These are phyloP conservation scores for Propsilocerus akamusi DNA, from an alignment of 1,140 invertebrate genomes.

Conservation along the genomic window DNA sequence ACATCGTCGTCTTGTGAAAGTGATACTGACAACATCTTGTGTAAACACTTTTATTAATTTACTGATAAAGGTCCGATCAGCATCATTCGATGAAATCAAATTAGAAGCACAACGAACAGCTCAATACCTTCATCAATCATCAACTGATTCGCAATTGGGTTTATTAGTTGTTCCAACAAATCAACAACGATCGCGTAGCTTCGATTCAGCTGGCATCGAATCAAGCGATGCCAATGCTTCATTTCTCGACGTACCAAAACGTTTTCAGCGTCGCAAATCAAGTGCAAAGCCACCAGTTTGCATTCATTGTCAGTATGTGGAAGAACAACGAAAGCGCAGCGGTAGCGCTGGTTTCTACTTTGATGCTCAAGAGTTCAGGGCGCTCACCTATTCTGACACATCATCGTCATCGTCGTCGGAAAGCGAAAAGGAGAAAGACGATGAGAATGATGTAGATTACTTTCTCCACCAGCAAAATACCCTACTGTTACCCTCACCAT, in stretches of 20 bases:
- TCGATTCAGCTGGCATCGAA: conserved; percentile 50
- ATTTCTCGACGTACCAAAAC: conserved; percentile 43
- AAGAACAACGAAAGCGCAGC: conserved; percentile 33
- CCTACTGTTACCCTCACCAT: conserved; percentile 18
- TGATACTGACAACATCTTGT: background rate
- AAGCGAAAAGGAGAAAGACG: conserved; percentile 24
- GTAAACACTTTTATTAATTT: background rate
- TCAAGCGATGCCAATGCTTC: conserved; percentile 32
- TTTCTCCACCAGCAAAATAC: conserved; percentile 15
- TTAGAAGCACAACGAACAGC: conserved; percentile 44
- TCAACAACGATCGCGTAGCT: conserved; percentile 49
- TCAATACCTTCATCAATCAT: conserved; percentile 23
- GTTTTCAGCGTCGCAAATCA: conserved; percentile 38
- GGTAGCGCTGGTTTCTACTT: conserved; percentile 25
- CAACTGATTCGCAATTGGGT: conserved; percentile 22
- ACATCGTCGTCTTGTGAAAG: background rate
- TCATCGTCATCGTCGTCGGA: conserved; percentile 26
- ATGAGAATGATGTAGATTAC: conserved; percentile 21
- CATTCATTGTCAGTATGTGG: conserved; percentile 42
- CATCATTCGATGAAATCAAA: conserved; percentile 76
- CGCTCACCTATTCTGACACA: conserved; percentile 22
- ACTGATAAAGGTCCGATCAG: conserved; percentile 37
- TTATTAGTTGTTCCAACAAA: conserved; percentile 42
- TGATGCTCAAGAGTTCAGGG: conserved; percentile 23
- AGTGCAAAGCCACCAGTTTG: conserved; percentile 35